Evolutionary conservation across 2,113 vertebrate species (phyloP), one percentile per base, ranked within the genome.

Genomic region (Notechis scutatus): DNA sequence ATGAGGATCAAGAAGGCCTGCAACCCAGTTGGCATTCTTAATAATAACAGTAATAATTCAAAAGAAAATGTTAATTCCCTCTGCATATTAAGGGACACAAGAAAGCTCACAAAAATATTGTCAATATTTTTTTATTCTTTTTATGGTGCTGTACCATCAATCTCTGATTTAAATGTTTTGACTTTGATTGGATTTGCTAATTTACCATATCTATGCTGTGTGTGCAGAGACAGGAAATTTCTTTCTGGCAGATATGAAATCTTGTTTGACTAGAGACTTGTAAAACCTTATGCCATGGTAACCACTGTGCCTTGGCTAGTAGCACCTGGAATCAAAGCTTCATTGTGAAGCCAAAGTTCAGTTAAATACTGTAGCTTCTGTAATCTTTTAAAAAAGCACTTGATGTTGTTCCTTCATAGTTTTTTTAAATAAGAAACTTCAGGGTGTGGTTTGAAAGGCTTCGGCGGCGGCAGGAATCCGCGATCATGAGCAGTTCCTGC

Each of bases 261-360:
- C 34, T 74, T 92, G 87, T 55, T 89, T 92, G 92, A 89, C 9
- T 56, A 56, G 24, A 64, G 52, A 89, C 55, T 24, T 26, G 42
- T 74, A 55, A 92, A 92, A 50, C 52, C 34, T 89, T 89, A 23
- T 45, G 29, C 64, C 61, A 89, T 88, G 61, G 91, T 45, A 92
- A 88, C 86, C 45, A 39, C 11, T 23, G 14, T 89, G 61, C 59
- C 85, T 55, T 55, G 45, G 34, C 14, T 92, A 34, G 42, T 69
- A 26, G 45, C 21, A 39, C n/a, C 91, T 39, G 52, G 7, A 39
- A 74, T 69, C 29, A 74, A 74, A 42, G n/a, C 23, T 42, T 39
- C 15, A 81, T 81, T 81, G 18, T 42, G 20, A 74, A 88, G 45
- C 21, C 47, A 55, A 92, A 74, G 47, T 69, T 61, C 47, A 92